Percentiles rank a stretch among this genome's conserved stretches.
phyloP scores from a whole-genome alignment of 1,140 invertebrate genomes.

The Leptinotarsa texana region DNA sequence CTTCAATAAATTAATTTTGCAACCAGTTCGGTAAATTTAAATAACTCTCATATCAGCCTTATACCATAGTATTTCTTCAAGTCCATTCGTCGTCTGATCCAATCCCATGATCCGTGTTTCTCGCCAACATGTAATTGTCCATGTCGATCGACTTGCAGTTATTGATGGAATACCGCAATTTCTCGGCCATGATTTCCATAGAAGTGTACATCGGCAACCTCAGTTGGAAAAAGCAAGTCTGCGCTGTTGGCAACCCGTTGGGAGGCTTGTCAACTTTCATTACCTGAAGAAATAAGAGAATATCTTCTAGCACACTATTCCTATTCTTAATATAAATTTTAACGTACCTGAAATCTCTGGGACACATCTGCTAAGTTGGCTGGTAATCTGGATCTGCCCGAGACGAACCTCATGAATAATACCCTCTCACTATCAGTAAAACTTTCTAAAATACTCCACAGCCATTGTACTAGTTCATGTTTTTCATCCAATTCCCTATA shows the following conservation, averaged over 20 bases:
- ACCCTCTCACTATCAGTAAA: constrained; percentile 70
- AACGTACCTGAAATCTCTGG: constrained; percentile 67
- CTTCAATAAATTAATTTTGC: background rate
- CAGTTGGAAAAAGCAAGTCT: constrained; percentile 75
- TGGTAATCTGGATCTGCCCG: constrained; percentile 68
- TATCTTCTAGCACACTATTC: too few relatives aligned
- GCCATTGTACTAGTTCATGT: constrained; percentile 65
- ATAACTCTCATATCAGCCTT: constrained; percentile 35
- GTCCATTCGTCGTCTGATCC: constrained; percentile 60
- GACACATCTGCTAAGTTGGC: constrained; percentile 70
- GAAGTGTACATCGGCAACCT: constrained; percentile 68
- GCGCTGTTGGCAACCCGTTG: constrained; percentile 69
- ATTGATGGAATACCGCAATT: constrained; percentile 69
- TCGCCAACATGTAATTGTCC: constrained; percentile 74
- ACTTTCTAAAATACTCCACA: constrained; percentile 68
- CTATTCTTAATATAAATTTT: background rate
- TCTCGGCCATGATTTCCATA: constrained; percentile 65
- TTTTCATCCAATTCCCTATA: constrained; percentile 70
- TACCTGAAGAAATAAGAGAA: constrained; percentile 52
- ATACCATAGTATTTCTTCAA: constrained; percentile 5
- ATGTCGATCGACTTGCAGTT: constrained; percentile 75
- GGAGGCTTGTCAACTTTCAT: constrained; percentile 64
- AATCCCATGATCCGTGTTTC: constrained; percentile 62
- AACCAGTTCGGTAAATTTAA: background rate
- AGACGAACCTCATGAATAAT: constrained; percentile 72